Conservation (phyloP, 2,113 vertebrate species). For the Numida meleagris region DNA sequence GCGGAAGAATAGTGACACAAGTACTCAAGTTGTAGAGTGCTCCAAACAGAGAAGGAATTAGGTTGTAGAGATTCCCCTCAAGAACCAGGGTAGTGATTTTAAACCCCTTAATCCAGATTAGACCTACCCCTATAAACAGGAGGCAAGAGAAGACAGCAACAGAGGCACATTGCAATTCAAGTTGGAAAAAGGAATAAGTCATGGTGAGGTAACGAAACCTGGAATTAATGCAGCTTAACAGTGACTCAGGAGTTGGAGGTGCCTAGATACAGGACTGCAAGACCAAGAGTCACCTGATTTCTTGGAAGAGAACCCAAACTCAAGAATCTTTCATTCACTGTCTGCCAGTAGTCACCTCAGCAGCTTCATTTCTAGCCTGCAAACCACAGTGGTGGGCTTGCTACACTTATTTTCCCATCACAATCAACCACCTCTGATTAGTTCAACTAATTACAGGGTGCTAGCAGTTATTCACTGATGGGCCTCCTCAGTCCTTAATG, state of each 20-base stretch:
- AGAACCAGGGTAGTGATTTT: neutral
- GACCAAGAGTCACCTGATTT: neutral
- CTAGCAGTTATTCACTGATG: conserved; percentile 54
- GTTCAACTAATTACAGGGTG: conserved; percentile 64
- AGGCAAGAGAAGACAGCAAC: neutral
- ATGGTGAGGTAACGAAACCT: neutral
- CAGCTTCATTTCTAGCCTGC: neutral
- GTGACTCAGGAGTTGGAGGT: neutral
- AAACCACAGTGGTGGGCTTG: neutral
- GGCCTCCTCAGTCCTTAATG: conserved; percentile 37
- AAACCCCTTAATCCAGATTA: neutral
- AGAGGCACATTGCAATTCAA: neutral
- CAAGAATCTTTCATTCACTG: neutral
- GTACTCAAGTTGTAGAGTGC: neutral
- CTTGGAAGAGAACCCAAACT: neutral
- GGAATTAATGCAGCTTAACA: neutral
- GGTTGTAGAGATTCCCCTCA: neutral
- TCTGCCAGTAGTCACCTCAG: neutral
- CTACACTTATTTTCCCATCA: conserved; percentile 48
- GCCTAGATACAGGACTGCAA: neutral
- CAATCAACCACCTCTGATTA: conserved; percentile 61
- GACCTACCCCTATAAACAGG: neutral
- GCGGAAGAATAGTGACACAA: neutral
- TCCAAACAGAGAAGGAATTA: neutral
- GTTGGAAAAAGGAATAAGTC: neutral